phyloP scores from a whole-genome alignment of 1,140 invertebrate species.

The Ceratina calcarata region DNA sequence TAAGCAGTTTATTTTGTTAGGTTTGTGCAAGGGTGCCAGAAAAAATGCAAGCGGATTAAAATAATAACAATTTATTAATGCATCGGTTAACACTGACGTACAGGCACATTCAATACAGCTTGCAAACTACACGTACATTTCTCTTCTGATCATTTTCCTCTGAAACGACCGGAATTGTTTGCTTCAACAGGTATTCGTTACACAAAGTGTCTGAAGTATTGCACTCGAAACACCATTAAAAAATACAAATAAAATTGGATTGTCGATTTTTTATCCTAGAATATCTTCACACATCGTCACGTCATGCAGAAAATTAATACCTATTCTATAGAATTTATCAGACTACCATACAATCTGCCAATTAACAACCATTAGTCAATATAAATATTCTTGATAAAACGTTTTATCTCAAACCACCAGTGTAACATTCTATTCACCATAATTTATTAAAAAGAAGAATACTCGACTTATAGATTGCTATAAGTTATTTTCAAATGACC shows the following conservation, averaged over 20 bases:
- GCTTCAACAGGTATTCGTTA: neutral
- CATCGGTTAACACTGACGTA: conserved; percentile 72
- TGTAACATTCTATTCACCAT: neutral
- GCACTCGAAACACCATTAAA: conserved; percentile 3
- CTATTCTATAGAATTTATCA: too few species aligned
- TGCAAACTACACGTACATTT: conserved; percentile 41
- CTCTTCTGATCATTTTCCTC: neutral
- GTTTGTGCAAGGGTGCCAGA: conserved; percentile 67
- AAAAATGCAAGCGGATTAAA: conserved; percentile 75
- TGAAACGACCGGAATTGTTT: too few species aligned
- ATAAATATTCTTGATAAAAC: neutral
- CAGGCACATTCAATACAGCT: conserved; percentile 66
- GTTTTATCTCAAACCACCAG: neutral
- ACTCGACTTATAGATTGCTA: neutral
- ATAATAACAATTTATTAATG: conserved; percentile 78
- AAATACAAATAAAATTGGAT: conserved; percentile 10
- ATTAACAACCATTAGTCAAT: neutral
- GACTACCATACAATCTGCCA: conserved; percentile 1
- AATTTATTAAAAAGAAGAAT: neutral
- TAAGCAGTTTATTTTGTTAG: conserved; percentile 54
- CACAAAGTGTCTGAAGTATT: conserved; percentile 17
- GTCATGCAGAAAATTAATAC: conserved; percentile 9
- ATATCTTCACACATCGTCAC: neutral
- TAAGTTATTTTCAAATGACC: neutral
- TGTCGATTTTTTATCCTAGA: neutral